Percentiles rank a stretch among this genome's conserved stretches.
phyloP scores from a whole-genome alignment of 2,113 vertebrate species.

The Diadophis punctatus region DNA sequence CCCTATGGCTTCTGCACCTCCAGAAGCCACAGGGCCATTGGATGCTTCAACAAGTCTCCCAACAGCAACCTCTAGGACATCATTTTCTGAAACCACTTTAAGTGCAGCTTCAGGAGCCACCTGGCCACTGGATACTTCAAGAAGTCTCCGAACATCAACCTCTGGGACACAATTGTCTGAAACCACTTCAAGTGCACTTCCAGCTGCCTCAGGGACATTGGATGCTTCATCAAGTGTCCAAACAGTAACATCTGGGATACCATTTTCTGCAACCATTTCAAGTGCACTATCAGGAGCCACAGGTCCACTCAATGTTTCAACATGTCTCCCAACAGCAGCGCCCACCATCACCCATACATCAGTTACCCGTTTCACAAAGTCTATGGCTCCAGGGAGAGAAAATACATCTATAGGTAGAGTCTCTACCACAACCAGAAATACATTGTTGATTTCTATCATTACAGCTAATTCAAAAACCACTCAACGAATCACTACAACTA shows the following conservation, averaged over 20 bases:
- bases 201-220: fast-evolving
- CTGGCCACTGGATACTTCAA: not conserved
- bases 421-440: not conserved
- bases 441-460: too few species aligned
- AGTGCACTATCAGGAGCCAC: not conserved
- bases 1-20: too few species aligned
- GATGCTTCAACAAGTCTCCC: too few species aligned
- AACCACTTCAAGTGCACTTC: not conserved
- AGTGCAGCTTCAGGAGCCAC: not conserved
- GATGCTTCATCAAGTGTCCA: not conserved
- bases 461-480: not conserved
- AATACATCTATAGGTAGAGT: too few species aligned
- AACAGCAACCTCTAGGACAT: too few species aligned
- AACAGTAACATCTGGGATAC: not conserved
- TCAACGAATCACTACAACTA: not conserved
- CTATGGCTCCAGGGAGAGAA: too few species aligned
- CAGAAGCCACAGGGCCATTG: too few species aligned
- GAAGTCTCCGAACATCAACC: not conserved
- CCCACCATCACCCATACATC: not conserved
- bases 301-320: not conserved
- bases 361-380: not conserved
- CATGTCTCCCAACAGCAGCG: too few species aligned
- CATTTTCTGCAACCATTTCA: not conserved
- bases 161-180: not conserved
- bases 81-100: too few species aligned